Evolutionary conservation across 2,888 invertebrate species (phyloP).

Genomic region (Gisinianus flammeolus): DNA sequence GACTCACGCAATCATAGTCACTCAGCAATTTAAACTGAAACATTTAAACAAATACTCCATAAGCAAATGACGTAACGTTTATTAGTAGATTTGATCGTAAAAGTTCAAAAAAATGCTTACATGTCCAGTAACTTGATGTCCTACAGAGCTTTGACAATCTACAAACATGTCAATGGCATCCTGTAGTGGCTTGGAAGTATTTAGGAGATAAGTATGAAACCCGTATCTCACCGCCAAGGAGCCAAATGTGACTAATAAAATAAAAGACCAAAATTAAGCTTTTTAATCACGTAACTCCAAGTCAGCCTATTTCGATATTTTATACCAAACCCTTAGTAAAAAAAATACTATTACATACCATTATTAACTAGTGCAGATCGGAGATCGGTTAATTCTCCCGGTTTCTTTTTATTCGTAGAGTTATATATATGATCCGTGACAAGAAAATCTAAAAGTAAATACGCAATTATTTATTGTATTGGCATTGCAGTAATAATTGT

Average conservation of each 20-base stretch:
- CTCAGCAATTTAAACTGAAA: slow-evolving; percentile 21
- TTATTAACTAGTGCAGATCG: slow-evolving; percentile 96
- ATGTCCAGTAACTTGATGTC: slow-evolving; percentile 72
- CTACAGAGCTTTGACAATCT: slow-evolving; percentile 68
- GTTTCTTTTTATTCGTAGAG: slow-evolving; percentile 62
- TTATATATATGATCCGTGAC: slow-evolving; percentile 88
- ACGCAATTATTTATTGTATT: not conserved
- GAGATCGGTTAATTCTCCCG: slow-evolving; percentile 88
- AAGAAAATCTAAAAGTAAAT: slow-evolving; percentile 72
- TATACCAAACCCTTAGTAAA: too few species aligned
- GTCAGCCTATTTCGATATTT: too few species aligned
- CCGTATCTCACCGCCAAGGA: slow-evolving; percentile 83
- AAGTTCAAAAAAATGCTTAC: too few species aligned
- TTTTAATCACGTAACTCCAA: too few species aligned
- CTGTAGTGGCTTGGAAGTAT: slow-evolving; percentile 65
- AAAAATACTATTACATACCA: too few species aligned
- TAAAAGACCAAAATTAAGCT: too few species aligned
- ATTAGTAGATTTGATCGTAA: not conserved
- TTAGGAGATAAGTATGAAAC: slow-evolving; percentile 76
- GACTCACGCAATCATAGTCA: not conserved
- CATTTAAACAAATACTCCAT: not conserved
- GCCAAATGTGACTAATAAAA: slow-evolving; percentile 93
- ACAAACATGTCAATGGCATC: slow-evolving; percentile 51
- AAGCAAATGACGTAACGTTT: not conserved
- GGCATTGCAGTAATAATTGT: too few species aligned